Conservation (phyloP, 30 jellyfish, hydroid and myxozoan species). For the Hydractinia echinata region DNA sequence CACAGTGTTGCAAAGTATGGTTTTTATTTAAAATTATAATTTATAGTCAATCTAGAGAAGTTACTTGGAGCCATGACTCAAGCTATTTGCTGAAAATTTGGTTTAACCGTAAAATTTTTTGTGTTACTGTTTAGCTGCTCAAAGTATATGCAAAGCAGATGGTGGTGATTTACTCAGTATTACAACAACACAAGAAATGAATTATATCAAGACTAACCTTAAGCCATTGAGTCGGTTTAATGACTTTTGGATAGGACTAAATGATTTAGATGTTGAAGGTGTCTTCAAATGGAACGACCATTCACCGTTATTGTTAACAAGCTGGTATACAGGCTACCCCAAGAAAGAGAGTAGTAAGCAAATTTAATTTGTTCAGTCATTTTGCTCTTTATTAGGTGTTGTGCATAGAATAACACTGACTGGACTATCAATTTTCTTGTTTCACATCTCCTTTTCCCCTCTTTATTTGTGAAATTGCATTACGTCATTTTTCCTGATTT, state of each 20-base stretch:
- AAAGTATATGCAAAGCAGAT: constrained; percentile 64
- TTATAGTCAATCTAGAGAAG: no score
- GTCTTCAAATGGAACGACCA: constrained; percentile 76
- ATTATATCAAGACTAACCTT: constrained; percentile 14
- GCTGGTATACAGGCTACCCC: constrained; percentile 66
- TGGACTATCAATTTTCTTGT: no score
- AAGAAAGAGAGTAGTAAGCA: constrained; percentile 11
- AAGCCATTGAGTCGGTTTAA: constrained; percentile 23
- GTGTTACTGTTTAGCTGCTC: constrained; percentile 59
- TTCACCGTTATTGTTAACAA: constrained; percentile 47
- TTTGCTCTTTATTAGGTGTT: no score
- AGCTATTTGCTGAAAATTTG: no score
- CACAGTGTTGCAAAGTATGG: no score
- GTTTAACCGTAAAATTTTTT: not conserved
- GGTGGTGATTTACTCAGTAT: constrained; percentile 77
- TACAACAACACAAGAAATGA: constrained; percentile 40
- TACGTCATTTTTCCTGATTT: no score
- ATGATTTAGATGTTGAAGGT: constrained; percentile 54
- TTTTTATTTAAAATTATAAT: no score
- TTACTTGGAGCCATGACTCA: no score
- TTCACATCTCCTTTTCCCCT: no score
- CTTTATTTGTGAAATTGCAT: no score
- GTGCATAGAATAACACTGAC: no score
- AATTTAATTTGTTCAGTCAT: not conserved
- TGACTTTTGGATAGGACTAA: constrained; percentile 79